phyloP scores from a whole-genome alignment of 2,888 invertebrate genomes.

The Acleris emargana region DNA sequence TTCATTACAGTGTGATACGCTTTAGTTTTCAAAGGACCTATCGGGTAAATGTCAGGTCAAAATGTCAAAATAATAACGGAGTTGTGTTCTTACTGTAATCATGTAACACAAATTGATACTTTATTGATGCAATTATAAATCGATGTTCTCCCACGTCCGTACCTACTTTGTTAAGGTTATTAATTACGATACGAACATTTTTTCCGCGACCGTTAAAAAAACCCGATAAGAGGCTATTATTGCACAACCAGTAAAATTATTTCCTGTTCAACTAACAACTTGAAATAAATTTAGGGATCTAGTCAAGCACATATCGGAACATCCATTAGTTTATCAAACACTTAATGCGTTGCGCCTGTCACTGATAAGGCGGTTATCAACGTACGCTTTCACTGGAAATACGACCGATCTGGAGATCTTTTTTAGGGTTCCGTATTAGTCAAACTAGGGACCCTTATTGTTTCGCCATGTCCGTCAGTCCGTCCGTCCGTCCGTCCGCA shows the following conservation, averaged over 20 bases:
- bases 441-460: too few relatives aligned
- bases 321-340: constrained; percentile 30
- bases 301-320: constrained; percentile 1
- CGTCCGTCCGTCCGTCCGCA: too few relatives aligned
- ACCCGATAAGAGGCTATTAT: too few relatives aligned
- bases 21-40: constrained; percentile 21
- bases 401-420: constrained; percentile 45
- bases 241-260: too few relatives aligned
- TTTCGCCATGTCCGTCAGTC: too few relatives aligned
- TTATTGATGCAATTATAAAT: not conserved
- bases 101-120: constrained; percentile 21
- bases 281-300: not conserved
- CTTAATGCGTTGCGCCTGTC: constrained; percentile 32
- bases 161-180: too few relatives aligned
- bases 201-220: too few relatives aligned
- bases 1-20: constrained; percentile 23
- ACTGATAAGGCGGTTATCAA: constrained; percentile 30
- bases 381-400: constrained; percentile 30
- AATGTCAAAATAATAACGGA: constrained; percentile 24
- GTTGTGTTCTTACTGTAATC: constrained; percentile 8
- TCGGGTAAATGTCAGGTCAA: constrained; percentile 24
- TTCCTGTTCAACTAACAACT: too few relatives aligned
- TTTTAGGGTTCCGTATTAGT: too few relatives aligned
- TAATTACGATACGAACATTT: too few relatives aligned
- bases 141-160: too few relatives aligned